A percentile compares a stretch with the other conserved stretches of the same genome.
These are phyloP conservation scores for Hydrocynus forskahlii DNA, from an alignment of 2,797 vertebrate species.

Conservation along the genomic window DNA sequence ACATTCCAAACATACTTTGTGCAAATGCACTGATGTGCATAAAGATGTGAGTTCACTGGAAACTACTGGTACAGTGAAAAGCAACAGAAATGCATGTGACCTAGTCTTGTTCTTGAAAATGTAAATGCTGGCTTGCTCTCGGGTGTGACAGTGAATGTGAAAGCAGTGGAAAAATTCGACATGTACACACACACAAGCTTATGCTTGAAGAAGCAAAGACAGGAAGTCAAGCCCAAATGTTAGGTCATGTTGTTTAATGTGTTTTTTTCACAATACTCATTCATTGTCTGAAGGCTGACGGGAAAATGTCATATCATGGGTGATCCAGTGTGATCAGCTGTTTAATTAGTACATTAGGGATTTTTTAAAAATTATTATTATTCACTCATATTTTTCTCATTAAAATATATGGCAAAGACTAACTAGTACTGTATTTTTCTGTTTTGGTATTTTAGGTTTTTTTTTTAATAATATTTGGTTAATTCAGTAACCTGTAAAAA, in stretches of 20 bases:
- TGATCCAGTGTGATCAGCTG: not conserved
- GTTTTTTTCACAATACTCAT: conserved; percentile 13
- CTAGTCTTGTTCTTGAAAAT: not conserved
- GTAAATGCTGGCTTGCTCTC: conserved; percentile 20
- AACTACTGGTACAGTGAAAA: conserved; percentile 1
- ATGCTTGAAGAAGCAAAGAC: conserved; percentile 56
- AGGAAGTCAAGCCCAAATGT: conserved; percentile 65
- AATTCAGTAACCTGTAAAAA: too few species aligned
- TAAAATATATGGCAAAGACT: too few species aligned
- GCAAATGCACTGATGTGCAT: not conserved
- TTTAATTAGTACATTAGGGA: too few species aligned
- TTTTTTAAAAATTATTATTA: not conserved
- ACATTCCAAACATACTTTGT: not conserved
- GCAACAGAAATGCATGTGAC: conserved; percentile 12
- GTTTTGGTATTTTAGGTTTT: too few species aligned
- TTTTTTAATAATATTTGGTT: too few species aligned
- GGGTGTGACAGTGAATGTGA: conserved; percentile 44
- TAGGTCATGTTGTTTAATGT: conserved; percentile 30
- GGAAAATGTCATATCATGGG: not conserved
- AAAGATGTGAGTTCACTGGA: not conserved
- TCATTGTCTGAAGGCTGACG: not conserved
- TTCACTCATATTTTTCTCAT: too few species aligned
- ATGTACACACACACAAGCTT: conserved; percentile 10
- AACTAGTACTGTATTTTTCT: too few species aligned
- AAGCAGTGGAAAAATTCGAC: conserved; percentile 45